These are phyloP conservation scores for Druon quercuslanigerum DNA, from an alignment of 1,140 invertebrate species.

Conservation along the genomic window DNA sequence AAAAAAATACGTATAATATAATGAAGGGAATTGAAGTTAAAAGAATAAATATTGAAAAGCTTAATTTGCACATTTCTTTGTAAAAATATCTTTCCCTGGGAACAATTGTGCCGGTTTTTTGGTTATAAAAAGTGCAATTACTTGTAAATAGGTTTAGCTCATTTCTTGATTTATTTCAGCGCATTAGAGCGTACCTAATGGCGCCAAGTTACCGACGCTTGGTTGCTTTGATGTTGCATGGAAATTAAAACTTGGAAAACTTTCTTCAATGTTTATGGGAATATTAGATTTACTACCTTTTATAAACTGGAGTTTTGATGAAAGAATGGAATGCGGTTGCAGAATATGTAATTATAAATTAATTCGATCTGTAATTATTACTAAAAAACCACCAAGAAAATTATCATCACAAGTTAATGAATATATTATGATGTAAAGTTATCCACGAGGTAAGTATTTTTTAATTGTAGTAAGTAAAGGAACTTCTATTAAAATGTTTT, in stretches of 20 bases:
- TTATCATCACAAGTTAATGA: too few relatives aligned
- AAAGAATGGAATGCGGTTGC: background rate
- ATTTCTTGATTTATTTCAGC: conserved; percentile 22
- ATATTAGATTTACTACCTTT: background rate
- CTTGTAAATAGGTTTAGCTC: conserved; percentile 11
- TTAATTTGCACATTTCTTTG: conserved; percentile 10
- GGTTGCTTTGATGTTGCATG: conserved; percentile 21
- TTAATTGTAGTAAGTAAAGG: too few relatives aligned
- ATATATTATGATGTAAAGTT: too few relatives aligned
- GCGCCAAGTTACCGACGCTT: conserved; percentile 21
- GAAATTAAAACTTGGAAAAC: conserved; percentile 14
- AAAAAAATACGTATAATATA: background rate
- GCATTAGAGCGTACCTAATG: conserved; percentile 21
- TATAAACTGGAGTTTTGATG: background rate
- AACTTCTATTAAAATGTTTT: too few relatives aligned
- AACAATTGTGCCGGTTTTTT: background rate
- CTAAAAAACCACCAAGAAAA: too few relatives aligned
- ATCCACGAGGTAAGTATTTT: too few relatives aligned
- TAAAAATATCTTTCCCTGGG: conserved; percentile 6
- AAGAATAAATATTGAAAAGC: background rate
- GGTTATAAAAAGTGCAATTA: conserved; percentile 12
- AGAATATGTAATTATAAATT: background rate
- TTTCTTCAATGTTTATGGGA: background rate
- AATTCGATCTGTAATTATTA: too few relatives aligned
- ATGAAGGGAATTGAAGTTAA: background rate